Base-by-base conservation (phyloP, 2,888 invertebrate species). In the Hirtodrosophila confusa region DNA sequence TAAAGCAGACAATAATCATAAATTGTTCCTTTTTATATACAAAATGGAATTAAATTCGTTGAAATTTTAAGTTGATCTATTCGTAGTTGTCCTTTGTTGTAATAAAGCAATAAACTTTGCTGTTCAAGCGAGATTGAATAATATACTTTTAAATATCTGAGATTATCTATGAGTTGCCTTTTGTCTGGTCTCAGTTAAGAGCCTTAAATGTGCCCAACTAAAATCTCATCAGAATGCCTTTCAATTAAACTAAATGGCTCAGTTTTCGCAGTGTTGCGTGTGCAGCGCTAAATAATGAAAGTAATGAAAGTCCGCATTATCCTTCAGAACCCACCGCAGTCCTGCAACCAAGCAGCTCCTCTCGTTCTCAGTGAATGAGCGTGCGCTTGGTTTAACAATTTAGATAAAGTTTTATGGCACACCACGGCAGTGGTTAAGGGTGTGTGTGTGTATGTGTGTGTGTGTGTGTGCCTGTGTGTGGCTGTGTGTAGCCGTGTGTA, bases 361-460 rank as follows among this genome's bases (percentile, higher is more conserved):
- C 37, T 29, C 10, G 0, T 3, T 6, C 6, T 10, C 31, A 44
- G 33, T 57, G 58, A 61, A 61, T 40, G 40, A 63, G 68, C 47
- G 53, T 72, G 61, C 66, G 77, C 83, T 68, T 85, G 85, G 85
- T 80, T 82, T 69, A 82, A 80, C 82, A 82, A 85, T 82, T 82
- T 85, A 82, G 82, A 82, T 82, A 82, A 82, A 82, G 86, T 82
- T 82, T 82, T 82, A 82, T 85, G 82, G 69, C 80, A 80, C 80
- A 78, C 80, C 75, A 80, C 60, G 78, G 56, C 80, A 72, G 66
- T 67, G 51, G 55, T 70, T 11, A 49, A 62, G 64, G 62, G 48
- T 62, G 66, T 57, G 56, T 53, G 40, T 58, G 39, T 50, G 35
- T 11, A 4, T 58, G 41, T 58, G 23, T 51, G 7, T 41, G 27